Percentiles rank a stretch among this genome's conserved stretches.
Conservation (phyloP, 2,797 vertebrate species). For the Streptopelia turtur region DNA sequence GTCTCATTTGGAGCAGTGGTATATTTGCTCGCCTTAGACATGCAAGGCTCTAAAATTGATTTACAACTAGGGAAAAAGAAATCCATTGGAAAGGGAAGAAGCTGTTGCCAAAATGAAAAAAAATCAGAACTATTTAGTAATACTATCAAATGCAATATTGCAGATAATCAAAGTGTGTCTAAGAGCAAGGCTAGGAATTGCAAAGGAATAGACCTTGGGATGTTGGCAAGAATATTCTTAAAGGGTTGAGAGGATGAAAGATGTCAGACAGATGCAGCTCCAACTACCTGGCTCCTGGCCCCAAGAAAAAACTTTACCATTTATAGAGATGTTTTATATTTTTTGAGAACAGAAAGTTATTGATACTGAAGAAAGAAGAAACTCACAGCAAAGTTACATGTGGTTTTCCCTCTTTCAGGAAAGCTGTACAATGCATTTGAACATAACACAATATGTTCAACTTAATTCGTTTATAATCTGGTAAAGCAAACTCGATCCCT, state of each 20-base stretch:
- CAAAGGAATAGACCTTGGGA: not conserved
- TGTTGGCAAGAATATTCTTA: conserved; percentile 20
- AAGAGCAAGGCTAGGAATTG: not conserved
- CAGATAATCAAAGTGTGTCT: not conserved
- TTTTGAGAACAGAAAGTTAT: conserved; percentile 1
- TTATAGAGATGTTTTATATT: not conserved
- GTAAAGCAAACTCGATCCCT: conserved; percentile 53
- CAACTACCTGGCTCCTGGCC: not conserved
- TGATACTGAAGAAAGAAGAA: conserved; percentile 21
- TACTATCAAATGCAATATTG: conserved; percentile 38
- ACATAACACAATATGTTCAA: not conserved
- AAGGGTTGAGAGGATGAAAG: conserved; percentile 1
- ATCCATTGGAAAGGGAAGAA: conserved; percentile 20
- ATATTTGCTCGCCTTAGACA: conserved; percentile 38
- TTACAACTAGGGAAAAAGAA: conserved; percentile 10
- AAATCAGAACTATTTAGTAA: conserved; percentile 27
- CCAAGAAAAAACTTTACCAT: not conserved
- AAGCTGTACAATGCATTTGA: not conserved
- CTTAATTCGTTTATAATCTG: conserved; percentile 52
- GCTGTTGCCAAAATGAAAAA: not conserved
- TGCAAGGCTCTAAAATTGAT: conserved; percentile 37
- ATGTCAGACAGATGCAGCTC: not conserved
- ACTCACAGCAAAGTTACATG: not conserved
- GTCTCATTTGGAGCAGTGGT: conserved; percentile 3
- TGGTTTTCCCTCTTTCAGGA: not conserved